A percentile compares a stretch with the other conserved stretches of the same genome.
Conservation (phyloP, 2,797 vertebrate genomes). For the Prunella strophiata region DNA sequence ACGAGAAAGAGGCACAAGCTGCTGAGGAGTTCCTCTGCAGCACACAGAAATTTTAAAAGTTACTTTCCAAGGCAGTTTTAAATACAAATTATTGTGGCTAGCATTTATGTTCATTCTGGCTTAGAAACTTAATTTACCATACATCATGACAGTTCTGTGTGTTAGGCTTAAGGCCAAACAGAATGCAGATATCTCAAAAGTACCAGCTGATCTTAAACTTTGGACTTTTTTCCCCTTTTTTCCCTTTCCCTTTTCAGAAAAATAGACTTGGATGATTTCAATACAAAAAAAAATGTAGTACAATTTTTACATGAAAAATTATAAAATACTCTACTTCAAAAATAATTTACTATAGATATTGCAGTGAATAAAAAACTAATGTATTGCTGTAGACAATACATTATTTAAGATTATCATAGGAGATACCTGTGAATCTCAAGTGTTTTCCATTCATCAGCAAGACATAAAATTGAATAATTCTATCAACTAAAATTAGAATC, state of each 20-base stretch:
- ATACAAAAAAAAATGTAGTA: not conserved
- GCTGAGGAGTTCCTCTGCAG: not conserved
- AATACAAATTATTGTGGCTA: fast-evolving
- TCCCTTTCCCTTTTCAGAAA: not conserved
- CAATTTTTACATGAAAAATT: not conserved
- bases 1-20: not conserved
- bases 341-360: not conserved
- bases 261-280: not conserved
- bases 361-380: not conserved
- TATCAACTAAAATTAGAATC: not conserved
- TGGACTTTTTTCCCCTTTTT: not conserved
- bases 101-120: not conserved
- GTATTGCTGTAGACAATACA: not conserved
- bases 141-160: fast-evolving
- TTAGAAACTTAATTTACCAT: not conserved
- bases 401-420: not conserved
- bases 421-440: not conserved
- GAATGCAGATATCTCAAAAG: not conserved
- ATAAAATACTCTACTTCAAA: not conserved
- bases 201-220: not conserved
- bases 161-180: not conserved
- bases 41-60: not conserved
- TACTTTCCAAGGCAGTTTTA: not conserved
- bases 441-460: not conserved
- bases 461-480: not conserved